These are phyloP conservation scores for Heterotilapia buettikoferi DNA, from an alignment of 2,113 vertebrate species.

Conservation along the genomic window DNA sequence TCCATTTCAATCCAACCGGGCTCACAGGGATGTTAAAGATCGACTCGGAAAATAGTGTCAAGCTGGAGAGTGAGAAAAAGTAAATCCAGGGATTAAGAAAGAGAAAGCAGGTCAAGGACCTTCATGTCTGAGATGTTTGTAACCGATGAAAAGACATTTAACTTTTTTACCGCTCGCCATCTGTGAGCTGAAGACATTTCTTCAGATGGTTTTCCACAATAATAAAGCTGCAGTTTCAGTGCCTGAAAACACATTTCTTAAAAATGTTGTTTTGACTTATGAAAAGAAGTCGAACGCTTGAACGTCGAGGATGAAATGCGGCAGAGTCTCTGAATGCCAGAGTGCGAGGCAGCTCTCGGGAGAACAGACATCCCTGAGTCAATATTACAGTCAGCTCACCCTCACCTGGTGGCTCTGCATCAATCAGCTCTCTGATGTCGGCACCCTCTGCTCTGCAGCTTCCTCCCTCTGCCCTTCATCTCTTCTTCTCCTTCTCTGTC, in stretches of 20 bases:
- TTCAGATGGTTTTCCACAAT: background rate
- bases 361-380: background rate
- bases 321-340: background rate
- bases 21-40: fast-evolving
- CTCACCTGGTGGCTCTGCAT: constrained; percentile 38
- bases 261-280: background rate
- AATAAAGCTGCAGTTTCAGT: background rate
- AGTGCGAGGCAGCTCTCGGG: background rate
- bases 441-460: background rate
- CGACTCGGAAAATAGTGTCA: background rate
- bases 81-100: background rate
- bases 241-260: background rate
- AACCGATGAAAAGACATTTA: background rate
- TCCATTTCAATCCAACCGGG: background rate
- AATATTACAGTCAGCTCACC: background rate
- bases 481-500: background rate
- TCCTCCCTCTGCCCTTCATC: constrained; percentile 11
- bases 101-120: background rate
- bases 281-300: background rate
- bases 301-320: background rate
- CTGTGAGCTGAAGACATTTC: background rate
- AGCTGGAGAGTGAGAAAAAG: background rate
- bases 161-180: background rate
- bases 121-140: background rate
- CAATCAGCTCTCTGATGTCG: constrained; percentile 22